These are phyloP conservation scores for Cheirogaleus major DNA, from an alignment of 2,797 vertebrate genomes.

Conservation along the genomic window DNA sequence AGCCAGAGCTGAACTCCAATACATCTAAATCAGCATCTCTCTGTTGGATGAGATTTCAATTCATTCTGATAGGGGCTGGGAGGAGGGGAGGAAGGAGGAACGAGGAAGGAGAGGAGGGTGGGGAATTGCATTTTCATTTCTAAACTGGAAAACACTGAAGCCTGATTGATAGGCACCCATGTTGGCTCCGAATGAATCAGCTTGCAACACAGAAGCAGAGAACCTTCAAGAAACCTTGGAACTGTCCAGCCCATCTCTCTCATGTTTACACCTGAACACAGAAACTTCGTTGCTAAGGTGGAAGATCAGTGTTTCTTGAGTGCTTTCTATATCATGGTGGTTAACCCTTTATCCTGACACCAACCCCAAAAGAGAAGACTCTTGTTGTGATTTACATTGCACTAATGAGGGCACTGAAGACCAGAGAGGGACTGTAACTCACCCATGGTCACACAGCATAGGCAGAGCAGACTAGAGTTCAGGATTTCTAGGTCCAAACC, in stretches of 20 bases:
- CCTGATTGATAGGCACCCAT: background rate
- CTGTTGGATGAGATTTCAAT: conserved; percentile 33
- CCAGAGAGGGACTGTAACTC: background rate
- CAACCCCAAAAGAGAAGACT: background rate
- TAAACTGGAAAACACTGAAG: background rate
- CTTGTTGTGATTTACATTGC: background rate
- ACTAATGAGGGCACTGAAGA: background rate
- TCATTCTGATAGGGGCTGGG: background rate
- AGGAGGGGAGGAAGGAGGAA: background rate
- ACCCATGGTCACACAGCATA: background rate
- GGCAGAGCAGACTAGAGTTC: background rate
- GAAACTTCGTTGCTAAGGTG: background rate
- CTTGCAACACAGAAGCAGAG: background rate
- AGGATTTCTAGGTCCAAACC: background rate
- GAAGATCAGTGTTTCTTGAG: background rate
- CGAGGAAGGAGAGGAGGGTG: background rate
- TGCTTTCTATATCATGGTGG: background rate
- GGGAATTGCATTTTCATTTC: background rate
- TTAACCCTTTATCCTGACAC: background rate
- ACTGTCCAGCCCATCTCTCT: background rate
- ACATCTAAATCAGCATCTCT: conserved; percentile 7
- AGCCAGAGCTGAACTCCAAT: conserved; percentile 19
- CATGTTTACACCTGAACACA: background rate
- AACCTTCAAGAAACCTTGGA: background rate
- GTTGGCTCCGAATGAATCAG: background rate